Conservation (phyloP, 2,797 vertebrate species). For the Sphaeramia orbicularis region DNA sequence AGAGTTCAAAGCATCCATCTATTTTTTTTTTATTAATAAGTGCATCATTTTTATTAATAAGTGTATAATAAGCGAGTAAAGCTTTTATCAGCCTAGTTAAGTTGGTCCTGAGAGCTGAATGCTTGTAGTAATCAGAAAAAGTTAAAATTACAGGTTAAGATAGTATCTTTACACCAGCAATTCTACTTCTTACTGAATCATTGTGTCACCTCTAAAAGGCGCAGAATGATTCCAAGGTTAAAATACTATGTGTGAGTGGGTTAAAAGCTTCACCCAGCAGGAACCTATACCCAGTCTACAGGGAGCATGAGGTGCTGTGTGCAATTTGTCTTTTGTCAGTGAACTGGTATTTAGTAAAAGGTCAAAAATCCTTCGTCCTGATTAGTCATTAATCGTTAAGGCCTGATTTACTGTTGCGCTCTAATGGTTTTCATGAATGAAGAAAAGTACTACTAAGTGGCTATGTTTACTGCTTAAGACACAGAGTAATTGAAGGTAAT, state of each 20-base stretch:
- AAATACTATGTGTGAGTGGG: not conserved
- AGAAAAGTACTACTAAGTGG: slow-evolving; percentile 6
- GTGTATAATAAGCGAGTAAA: no score
- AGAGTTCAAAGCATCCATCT: no score
- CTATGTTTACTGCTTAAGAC: slow-evolving; percentile 20
- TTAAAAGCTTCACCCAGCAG: slow-evolving; percentile 21
- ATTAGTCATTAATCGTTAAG: slow-evolving; percentile 53
- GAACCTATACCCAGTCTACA: not conserved
- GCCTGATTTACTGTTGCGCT: slow-evolving; percentile 54
- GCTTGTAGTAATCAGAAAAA: not conserved
- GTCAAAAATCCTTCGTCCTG: slow-evolving; percentile 36
- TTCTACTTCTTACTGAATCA: slow-evolving; percentile 1
- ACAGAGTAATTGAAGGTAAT: slow-evolving; percentile 32
- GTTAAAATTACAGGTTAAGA: not conserved
- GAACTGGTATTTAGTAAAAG: slow-evolving; percentile 39
- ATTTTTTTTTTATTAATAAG: not conserved
- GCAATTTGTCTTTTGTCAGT: slow-evolving; percentile 20
- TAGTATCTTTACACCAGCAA: not conserved
- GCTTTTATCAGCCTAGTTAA: no score
- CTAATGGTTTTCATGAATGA: slow-evolving; percentile 43
- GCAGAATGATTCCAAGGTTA: slow-evolving; percentile 1
- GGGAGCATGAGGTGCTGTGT: slow-evolving; percentile 8
- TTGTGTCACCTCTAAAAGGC: not conserved
- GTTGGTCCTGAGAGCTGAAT: not conserved
- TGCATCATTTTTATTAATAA: no score